phyloP scores from a whole-genome alignment of 2,888 invertebrate genomes.

The Melieria picta region DNA sequence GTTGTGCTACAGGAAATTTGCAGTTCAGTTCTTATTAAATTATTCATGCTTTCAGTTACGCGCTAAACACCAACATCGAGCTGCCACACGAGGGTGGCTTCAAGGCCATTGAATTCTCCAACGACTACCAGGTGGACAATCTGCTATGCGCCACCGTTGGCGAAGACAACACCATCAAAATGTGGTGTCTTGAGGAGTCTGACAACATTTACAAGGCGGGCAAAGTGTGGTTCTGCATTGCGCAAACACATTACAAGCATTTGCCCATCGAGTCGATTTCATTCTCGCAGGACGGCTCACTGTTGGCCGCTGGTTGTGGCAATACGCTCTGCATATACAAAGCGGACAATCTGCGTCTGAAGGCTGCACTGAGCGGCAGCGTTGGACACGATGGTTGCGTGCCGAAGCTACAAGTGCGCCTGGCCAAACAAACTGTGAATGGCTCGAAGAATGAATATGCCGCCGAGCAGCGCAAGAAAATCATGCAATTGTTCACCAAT shows the following conservation, averaged over 20 bases:
- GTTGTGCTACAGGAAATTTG: not conserved
- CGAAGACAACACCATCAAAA: slow-evolving; percentile 75
- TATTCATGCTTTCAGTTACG: slow-evolving; percentile 69
- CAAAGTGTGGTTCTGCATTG: slow-evolving; percentile 75
- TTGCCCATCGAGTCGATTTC: slow-evolving; percentile 70
- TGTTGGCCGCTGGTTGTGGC: slow-evolving; percentile 77
- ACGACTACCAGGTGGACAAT: slow-evolving; percentile 68
- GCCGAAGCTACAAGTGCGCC: slow-evolving; percentile 55
- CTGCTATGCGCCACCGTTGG: slow-evolving; percentile 74
- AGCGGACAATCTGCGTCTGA: slow-evolving; percentile 70
- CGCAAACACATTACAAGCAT: slow-evolving; percentile 72
- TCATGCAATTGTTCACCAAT: slow-evolving; percentile 53
- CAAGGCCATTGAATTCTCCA: slow-evolving; percentile 70
- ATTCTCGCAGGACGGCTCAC: slow-evolving; percentile 81
- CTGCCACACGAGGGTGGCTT: slow-evolving; percentile 75
- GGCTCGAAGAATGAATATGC: slow-evolving; percentile 47
- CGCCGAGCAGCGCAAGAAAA: slow-evolving; percentile 52
- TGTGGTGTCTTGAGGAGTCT: slow-evolving; percentile 74
- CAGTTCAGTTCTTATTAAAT: slow-evolving; percentile 27
- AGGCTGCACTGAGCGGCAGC: slow-evolving; percentile 68
- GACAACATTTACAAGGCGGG: slow-evolving; percentile 69
- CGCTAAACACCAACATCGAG: slow-evolving; percentile 78
- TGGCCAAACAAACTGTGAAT: slow-evolving; percentile 49
- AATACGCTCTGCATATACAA: slow-evolving; percentile 77
- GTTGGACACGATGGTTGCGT: slow-evolving; percentile 58